These are phyloP conservation scores for Lophotis ruficrista DNA, from an alignment of 2,113 vertebrate genomes.

Conservation along the genomic window DNA sequence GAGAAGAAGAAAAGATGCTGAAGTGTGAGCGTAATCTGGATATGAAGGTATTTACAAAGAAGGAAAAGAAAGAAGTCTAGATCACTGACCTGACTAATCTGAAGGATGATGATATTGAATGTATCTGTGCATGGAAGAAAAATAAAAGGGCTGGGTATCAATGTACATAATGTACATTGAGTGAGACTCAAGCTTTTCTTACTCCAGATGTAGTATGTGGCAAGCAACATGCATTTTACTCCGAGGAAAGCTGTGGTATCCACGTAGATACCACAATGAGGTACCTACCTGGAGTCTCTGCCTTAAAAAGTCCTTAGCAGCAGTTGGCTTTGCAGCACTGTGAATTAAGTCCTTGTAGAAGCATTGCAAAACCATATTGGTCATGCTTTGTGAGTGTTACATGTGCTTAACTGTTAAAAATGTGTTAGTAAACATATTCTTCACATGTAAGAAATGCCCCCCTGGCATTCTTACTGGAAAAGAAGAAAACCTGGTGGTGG, in stretches of 20 bases:
- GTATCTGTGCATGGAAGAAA: background rate
- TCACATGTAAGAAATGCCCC: accelerated
- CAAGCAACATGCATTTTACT: background rate
- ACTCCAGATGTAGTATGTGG: background rate
- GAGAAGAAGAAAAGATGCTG: background rate
- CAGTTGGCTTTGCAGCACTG: background rate
- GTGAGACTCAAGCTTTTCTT: background rate
- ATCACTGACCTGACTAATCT: background rate
- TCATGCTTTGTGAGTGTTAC: background rate
- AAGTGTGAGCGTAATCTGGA: background rate
- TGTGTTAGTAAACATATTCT: background rate
- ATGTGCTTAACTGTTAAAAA: background rate
- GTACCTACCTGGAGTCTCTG: background rate
- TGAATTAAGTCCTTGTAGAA: background rate
- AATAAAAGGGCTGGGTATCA: background rate
- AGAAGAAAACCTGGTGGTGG: background rate
- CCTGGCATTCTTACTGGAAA: background rate
- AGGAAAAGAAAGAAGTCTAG: background rate
- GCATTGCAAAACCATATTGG: background rate
- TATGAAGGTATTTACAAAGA: background rate
- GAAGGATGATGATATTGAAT: background rate
- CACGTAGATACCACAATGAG: background rate
- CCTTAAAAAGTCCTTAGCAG: background rate
- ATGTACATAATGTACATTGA: no score
- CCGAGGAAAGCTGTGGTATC: background rate